Conservation (phyloP, 2,888 invertebrate genomes). For the Tipula vernalis region DNA sequence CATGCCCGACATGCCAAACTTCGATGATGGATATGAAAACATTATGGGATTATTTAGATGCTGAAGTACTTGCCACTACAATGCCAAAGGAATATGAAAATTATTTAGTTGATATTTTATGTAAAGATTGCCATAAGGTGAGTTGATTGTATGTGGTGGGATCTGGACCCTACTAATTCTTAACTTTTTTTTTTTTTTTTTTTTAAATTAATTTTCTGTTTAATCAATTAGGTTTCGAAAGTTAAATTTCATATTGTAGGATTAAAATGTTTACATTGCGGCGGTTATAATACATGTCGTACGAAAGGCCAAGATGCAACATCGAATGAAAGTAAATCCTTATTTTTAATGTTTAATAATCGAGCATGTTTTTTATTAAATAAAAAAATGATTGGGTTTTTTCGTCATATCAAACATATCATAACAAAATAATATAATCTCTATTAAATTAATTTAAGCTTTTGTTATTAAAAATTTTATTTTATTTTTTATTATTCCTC, state of each 20-base stretch:
- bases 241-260: slow-evolving; percentile 81
- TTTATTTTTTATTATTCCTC: not conserved
- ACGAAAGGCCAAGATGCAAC: not conserved
- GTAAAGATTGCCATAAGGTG: slow-evolving; percentile 88
- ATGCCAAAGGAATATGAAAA: slow-evolving; percentile 76
- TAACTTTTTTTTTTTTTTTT: no score
- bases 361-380: slow-evolving; percentile 8
- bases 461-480: not conserved
- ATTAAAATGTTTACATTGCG: slow-evolving; percentile 71
- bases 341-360: slow-evolving; percentile 9
- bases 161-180: not conserved
- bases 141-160: slow-evolving; percentile 13
- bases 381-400: slow-evolving; percentile 8
- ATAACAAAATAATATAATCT: slow-evolving; percentile 6
- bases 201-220: not conserved
- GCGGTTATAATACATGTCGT: slow-evolving; percentile 68
- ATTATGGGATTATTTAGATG: slow-evolving; percentile 71
- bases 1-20: slow-evolving; percentile 80
- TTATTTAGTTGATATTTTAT: slow-evolving; percentile 68
- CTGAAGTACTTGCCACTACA: slow-evolving; percentile 66
- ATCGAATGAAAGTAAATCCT: slow-evolving; percentile 9
- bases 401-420: slow-evolving; percentile 6
- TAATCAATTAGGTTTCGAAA: slow-evolving; percentile 49
- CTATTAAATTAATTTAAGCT: not conserved
- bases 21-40: slow-evolving; percentile 79